phyloP scores from a whole-genome alignment of 2,888 invertebrate genomes.

The Eilema depressum region DNA sequence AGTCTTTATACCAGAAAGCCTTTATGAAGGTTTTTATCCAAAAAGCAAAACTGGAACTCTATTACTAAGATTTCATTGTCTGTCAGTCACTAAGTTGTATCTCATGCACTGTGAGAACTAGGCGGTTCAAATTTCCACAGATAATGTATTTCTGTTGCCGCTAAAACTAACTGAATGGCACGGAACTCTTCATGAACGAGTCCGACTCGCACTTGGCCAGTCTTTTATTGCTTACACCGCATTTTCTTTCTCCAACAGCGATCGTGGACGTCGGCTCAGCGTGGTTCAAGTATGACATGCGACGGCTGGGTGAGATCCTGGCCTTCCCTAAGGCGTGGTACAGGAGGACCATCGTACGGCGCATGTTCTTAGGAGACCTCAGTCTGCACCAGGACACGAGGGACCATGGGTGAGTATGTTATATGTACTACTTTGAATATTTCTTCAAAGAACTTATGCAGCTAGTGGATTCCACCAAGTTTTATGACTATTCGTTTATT shows the following conservation, averaged over 20 bases:
- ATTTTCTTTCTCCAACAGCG: slow-evolving; percentile 82
- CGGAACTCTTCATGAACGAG: no score
- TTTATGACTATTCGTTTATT: not conserved
- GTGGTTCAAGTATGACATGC: slow-evolving; percentile 99
- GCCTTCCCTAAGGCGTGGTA: slow-evolving; percentile 99
- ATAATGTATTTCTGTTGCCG: no score
- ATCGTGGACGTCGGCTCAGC: slow-evolving; percentile 98
- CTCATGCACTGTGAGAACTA: no score
- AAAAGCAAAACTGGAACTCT: no score
- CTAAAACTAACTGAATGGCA: no score
- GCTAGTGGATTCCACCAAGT: not conserved
- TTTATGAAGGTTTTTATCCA: no score
- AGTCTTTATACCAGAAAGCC: no score
- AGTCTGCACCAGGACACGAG: slow-evolving; percentile 82
- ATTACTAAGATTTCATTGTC: no score
- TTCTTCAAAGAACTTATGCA: not conserved
- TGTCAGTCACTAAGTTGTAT: no score
- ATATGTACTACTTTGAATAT: not conserved
- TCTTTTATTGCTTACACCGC: not conserved
- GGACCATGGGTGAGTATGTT: slow-evolving; percentile 34
- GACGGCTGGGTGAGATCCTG: slow-evolving; percentile 97
- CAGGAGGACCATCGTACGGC: slow-evolving; percentile 95
- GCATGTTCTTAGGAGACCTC: slow-evolving; percentile 97
- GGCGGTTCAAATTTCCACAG: no score
- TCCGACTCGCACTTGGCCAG: no score